phyloP scores from a whole-genome alignment of 2,888 invertebrate genomes.

The Scelioninae gen. 1 region DNA sequence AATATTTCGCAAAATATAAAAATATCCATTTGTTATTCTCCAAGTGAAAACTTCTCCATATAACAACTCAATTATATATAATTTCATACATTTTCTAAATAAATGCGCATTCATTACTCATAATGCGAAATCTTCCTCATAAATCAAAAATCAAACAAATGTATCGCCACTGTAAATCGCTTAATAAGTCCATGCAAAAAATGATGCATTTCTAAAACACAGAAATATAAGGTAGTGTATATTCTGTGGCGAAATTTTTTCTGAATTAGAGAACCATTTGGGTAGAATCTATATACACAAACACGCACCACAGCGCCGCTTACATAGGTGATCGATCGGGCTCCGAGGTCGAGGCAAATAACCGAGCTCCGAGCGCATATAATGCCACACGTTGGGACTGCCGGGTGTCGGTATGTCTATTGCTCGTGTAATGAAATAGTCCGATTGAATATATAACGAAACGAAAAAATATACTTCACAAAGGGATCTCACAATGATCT shows the following conservation, averaged over 20 bases:
- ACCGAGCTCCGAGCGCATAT: conserved; percentile 58
- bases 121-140: not conserved
- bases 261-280: conserved; percentile 45
- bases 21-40: not conserved
- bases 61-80: not conserved
- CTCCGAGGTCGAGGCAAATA: conserved; percentile 68
- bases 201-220: conserved; percentile 1
- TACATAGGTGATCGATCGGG: conserved; percentile 67
- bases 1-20: not conserved
- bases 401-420: conserved; percentile 58
- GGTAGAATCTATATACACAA: conserved; percentile 50
- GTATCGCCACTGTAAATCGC: not conserved
- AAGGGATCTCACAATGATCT: not conserved
- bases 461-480: conserved; percentile 13
- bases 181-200: not conserved
- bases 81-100: not conserved
- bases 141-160: conserved; percentile 2
- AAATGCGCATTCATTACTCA: not conserved
- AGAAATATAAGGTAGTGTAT: not conserved
- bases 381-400: conserved; percentile 55
- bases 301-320: conserved; percentile 62
- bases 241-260: conserved; percentile 18
- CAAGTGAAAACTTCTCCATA: too few relatives aligned
- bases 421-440: conserved; percentile 63
- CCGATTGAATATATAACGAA: conserved; percentile 50